A percentile compares a stretch with the other conserved stretches of the same genome.
These are phyloP conservation scores for Apodemus speciosus DNA, from an alignment of 2,113 vertebrate genomes.

Conservation along the genomic window DNA sequence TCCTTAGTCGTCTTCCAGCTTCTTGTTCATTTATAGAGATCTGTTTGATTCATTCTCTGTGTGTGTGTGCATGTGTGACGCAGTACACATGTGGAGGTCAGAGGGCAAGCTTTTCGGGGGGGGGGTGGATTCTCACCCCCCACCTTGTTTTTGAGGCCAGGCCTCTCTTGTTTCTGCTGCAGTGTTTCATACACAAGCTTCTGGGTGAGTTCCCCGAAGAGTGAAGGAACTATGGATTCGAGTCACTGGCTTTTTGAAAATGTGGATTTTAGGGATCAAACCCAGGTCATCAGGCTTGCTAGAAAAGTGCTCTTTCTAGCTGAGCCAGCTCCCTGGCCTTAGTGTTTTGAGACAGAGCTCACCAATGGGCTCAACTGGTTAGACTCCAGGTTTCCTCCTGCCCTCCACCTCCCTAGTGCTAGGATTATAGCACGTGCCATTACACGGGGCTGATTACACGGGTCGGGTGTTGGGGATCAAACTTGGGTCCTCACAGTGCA, in stretches of 20 bases:
- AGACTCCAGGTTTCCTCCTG: not conserved
- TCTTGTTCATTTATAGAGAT: not conserved
- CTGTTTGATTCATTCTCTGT: not conserved
- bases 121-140: no score
- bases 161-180: not conserved
- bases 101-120: not conserved
- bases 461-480: not conserved
- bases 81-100: not conserved
- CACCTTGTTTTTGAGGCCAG: not conserved
- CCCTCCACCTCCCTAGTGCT: not conserved
- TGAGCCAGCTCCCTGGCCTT: not conserved
- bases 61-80: not conserved
- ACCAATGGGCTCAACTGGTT: not conserved
- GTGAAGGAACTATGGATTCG: not conserved
- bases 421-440: not conserved
- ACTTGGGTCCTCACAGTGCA: not conserved
- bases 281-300: not conserved
- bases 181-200: not conserved
- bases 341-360: not conserved
- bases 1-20: not conserved
- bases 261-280: not conserved
- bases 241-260: not conserved
- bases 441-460: no score
- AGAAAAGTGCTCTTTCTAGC: not conserved
- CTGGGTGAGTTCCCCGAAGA: not conserved